Percentiles rank a stretch among this genome's conserved stretches.
Conservation (phyloP, 2,797 vertebrate genomes). For the Anguilla obscura region DNA sequence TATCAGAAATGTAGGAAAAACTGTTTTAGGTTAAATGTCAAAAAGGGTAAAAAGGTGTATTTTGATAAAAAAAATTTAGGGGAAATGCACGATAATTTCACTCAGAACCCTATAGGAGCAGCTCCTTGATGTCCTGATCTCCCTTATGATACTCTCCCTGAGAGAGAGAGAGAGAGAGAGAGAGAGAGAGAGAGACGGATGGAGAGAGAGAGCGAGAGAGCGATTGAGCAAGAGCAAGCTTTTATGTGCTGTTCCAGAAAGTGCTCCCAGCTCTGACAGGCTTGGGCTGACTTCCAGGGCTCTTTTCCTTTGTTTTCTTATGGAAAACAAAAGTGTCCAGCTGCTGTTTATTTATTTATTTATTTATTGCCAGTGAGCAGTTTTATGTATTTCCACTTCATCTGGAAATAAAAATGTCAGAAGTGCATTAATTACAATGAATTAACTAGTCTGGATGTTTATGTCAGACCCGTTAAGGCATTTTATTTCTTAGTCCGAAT, state of each 20-base stretch:
- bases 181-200: background rate
- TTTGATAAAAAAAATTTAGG: background rate
- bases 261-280: background rate
- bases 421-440: background rate
- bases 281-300: constrained; percentile 26
- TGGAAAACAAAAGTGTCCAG: constrained; percentile 22
- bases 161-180: constrained; percentile 2
- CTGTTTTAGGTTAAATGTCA: too few relatives aligned
- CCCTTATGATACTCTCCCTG: constrained; percentile 1
- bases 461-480: background rate
- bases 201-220: background rate
- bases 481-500: background rate
- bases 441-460: constrained; percentile 1
- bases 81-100: background rate
- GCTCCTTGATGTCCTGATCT: background rate
- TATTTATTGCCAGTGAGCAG: constrained; percentile 15
- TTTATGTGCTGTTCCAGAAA: constrained; percentile 23
- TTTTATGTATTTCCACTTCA: constrained; percentile 23
- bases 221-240: constrained; percentile 7
- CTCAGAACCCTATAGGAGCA: background rate
- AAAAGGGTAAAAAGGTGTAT: background rate
- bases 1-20: too few relatives aligned
- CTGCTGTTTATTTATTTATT: background rate
- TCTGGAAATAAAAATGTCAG: constrained; percentile 22
- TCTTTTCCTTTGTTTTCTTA: constrained; percentile 12